Conservation (phyloP, 2,113 vertebrate genomes). For the Tetrao urogallus region DNA sequence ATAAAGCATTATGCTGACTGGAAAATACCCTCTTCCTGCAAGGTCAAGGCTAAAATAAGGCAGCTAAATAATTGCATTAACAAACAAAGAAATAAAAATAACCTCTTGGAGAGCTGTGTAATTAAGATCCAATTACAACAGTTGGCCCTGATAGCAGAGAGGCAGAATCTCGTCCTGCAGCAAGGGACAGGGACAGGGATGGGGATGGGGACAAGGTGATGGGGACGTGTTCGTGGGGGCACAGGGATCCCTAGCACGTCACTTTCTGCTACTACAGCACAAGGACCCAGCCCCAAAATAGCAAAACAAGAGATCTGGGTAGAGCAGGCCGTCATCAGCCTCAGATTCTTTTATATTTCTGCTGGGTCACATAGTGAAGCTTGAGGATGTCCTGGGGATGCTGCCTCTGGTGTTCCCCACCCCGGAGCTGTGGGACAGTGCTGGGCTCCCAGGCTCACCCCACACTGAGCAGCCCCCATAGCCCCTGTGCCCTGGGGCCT, state of each 20-base stretch:
- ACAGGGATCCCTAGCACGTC: neutral
- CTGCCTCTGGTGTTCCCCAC: neutral
- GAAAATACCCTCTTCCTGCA: constrained; percentile 95
- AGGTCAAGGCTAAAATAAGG: constrained; percentile 96
- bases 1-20: constrained; percentile 99
- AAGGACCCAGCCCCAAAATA: constrained; percentile 58
- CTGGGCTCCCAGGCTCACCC: neutral
- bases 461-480: neutral
- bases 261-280: constrained; percentile 52
- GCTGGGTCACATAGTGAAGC: constrained; percentile 68
- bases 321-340: constrained; percentile 64
- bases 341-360: constrained; percentile 77
- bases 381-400: constrained; percentile 74
- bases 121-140: constrained; percentile 84
- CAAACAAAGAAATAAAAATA: constrained; percentile 89
- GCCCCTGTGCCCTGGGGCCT: neutral
- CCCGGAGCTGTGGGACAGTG: neutral
- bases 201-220: neutral
- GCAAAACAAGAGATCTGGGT: constrained; percentile 71
- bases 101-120: constrained; percentile 80
- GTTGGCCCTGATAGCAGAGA: constrained; percentile 76
- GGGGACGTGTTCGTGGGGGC: constrained; percentile 40
- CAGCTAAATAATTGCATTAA: constrained; percentile 90
- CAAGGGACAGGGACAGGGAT: constrained; percentile 59
- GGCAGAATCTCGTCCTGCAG: constrained; percentile 1